Conservation (phyloP, 92 coral and sea anemone species). For the Porites evermanni region DNA sequence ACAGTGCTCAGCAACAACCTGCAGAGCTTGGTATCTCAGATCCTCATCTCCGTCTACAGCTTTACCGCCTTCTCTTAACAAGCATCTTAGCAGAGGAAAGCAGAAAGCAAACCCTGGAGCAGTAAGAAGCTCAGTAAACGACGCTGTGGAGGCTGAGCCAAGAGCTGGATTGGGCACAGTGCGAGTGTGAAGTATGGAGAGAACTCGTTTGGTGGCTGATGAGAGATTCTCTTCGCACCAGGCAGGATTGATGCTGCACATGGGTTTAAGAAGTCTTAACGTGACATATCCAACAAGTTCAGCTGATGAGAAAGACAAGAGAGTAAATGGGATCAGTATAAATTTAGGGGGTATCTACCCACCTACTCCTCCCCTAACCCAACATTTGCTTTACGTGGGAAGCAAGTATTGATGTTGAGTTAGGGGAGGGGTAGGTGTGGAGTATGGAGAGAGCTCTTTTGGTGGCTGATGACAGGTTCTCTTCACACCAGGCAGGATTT, state of each 20-base stretch:
- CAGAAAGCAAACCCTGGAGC: conserved; percentile 94
- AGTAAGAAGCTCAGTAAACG: conserved; percentile 48
- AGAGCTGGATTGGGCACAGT: conserved; percentile 45
- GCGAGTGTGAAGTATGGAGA: conserved; percentile 59
- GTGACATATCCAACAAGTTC: conserved; percentile 70
- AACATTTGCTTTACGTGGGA: too few species aligned
- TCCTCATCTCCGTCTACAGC: conserved; percentile 81
- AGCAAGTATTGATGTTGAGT: not conserved
- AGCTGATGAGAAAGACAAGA: conserved; percentile 45
- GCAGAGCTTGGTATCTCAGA: conserved; percentile 70
- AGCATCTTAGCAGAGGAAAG: conserved; percentile 82
- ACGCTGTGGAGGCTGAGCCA: conserved; percentile 25
- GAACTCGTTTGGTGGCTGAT: conserved; percentile 70
- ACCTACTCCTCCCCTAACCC: too few species aligned
- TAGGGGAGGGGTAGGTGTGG: conserved; percentile 34
- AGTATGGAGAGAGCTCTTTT: conserved; percentile 66
- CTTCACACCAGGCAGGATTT: conserved; percentile 78
- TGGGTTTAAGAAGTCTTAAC: conserved; percentile 74
- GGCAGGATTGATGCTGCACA: conserved; percentile 59
- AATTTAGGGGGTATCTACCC: not conserved
- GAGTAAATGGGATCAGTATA: not conserved
- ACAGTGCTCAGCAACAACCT: conserved; percentile 85
- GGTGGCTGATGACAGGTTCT: conserved; percentile 65
- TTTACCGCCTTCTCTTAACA: conserved; percentile 80
- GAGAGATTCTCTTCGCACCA: conserved; percentile 82